Evolutionary conservation across 2,888 invertebrate species (phyloP), one percentile per base, ranked within the genome.

Genomic region (Poecilobothrus nobilitatus): DNA sequence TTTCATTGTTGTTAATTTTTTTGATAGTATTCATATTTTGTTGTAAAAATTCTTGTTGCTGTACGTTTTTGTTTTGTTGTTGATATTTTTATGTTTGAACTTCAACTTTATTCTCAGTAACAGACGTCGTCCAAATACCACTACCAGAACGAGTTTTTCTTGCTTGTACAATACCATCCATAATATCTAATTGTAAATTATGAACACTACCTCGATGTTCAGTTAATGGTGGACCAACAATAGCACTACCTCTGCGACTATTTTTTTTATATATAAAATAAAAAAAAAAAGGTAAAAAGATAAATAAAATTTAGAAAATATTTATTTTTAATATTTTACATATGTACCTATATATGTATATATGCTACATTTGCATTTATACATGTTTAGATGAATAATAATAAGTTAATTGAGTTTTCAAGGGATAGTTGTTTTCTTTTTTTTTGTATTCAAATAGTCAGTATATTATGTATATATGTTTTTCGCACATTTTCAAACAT

Each of bases 111-210:
- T 76, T 80, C 70, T 80, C 80, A 53, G 75, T 74, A 74, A 79
- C 80, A 71, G 78, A 76, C 66, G 80, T 77, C 78, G 91, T 85
- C 78, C 91, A 91, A 84, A 92, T 88, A 69, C 91, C 88, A 33
- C 81, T 81, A 69, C 80, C 80, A 68, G 81, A 79, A 69, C 80
- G 79, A 7, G 91, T 86, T 84, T 92, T 92, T 70, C 91, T 86
- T 33, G 91, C 88, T 76, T 89, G 88, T 33, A 91, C 91, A 74
- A 93, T 93, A 74, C 93, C 92, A 76, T 93, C 93, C 92, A 93
- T 92, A 73, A 93, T 92, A 78, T 93, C 93, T 75, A 93, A 83
- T 77, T 92, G 92, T 53, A 93, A 85, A 78, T 92, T 93, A 80
- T 92, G 92, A 67, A 89, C 86, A 80, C 92, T 92, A 71, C 92